Evolutionary conservation across 2,797 vertebrate genomes (phyloP).

Genomic region (Pogoniulus pusillus): DNA sequence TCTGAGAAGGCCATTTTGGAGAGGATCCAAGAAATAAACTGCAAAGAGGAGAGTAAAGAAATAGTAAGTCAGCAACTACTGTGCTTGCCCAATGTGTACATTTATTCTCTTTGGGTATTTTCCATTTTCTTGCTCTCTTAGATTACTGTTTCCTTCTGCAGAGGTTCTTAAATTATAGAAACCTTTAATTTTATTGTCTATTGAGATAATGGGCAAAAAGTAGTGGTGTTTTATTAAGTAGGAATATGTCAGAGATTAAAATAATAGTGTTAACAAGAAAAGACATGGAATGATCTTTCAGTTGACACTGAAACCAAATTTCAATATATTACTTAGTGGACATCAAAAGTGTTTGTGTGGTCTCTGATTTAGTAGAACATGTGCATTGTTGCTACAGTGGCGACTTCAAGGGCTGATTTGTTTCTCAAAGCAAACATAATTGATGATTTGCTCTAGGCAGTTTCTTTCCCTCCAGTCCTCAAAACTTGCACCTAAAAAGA

Average conservation of each 20-base stretch:
- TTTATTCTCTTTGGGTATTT: not conserved
- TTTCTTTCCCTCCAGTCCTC: not conserved
- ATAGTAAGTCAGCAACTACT: conserved; percentile 62
- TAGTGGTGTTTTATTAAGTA: not conserved
- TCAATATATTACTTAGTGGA: not conserved
- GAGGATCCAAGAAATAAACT: conserved; percentile 74
- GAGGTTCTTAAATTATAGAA: not conserved
- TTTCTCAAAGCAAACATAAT: not conserved
- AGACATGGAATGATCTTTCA: not conserved
- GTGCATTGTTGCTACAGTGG: not conserved
- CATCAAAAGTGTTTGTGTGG: not conserved
- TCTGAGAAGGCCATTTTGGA: conserved; percentile 79
- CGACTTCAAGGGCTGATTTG: not conserved
- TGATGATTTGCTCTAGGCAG: not conserved
- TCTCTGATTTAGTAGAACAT: not conserved
- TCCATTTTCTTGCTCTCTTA: not conserved
- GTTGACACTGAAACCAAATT: not conserved
- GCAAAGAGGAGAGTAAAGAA: conserved; percentile 69
- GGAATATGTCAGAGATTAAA: not conserved
- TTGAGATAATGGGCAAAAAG: not conserved
- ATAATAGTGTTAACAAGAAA: not conserved
- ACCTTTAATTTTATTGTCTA: not conserved
- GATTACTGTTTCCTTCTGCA: not conserved
- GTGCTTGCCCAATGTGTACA: not conserved
- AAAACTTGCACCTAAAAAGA: not conserved